phyloP scores from a whole-genome alignment of 2,888 invertebrate genomes.

The Philereme transversata region DNA sequence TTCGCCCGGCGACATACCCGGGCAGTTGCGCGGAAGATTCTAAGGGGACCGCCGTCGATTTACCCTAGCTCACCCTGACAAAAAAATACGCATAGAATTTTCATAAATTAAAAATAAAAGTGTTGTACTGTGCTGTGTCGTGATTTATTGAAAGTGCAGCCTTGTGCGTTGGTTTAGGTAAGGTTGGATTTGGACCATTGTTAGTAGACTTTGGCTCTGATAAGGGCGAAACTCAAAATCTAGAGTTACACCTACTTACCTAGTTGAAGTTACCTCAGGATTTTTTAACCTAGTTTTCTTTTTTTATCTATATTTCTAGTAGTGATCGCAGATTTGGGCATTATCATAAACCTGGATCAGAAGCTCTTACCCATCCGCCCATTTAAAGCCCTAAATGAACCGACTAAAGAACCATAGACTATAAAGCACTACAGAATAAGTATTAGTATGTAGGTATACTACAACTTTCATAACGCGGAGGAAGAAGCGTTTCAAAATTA shows the following conservation, averaged over 20 bases:
- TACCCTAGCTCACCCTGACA: slow-evolving; percentile 49
- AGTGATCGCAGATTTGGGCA: not conserved
- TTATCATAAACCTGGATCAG: too few species aligned
- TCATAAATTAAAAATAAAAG: slow-evolving; percentile 29
- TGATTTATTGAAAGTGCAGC: slow-evolving; percentile 20
- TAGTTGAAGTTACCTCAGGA: slow-evolving; percentile 1
- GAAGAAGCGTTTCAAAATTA: too few species aligned
- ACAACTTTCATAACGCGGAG: too few species aligned
- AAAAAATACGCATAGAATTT: slow-evolving; percentile 70
- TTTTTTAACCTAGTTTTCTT: slow-evolving; percentile 13
- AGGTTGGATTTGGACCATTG: slow-evolving; percentile 15
- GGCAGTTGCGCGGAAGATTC: slow-evolving; percentile 65
- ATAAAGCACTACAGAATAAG: too few species aligned
- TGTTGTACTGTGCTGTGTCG: slow-evolving; percentile 51
- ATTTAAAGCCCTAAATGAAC: too few species aligned
- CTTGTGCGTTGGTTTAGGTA: slow-evolving; percentile 28
- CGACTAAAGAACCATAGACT: too few species aligned
- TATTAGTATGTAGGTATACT: too few species aligned
- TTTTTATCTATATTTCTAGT: not conserved
- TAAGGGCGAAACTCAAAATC: slow-evolving; percentile 4
- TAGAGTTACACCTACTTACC: not conserved
- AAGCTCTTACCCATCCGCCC: too few species aligned
- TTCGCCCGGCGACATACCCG: slow-evolving; percentile 60
- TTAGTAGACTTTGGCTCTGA: slow-evolving; percentile 13
- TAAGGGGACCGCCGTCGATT: slow-evolving; percentile 48